Percentiles rank a stretch among this genome's conserved stretches.
Evolutionary conservation across 2,797 vertebrate genomes (phyloP).

Genomic region (Acanthurus lineatus): DNA sequence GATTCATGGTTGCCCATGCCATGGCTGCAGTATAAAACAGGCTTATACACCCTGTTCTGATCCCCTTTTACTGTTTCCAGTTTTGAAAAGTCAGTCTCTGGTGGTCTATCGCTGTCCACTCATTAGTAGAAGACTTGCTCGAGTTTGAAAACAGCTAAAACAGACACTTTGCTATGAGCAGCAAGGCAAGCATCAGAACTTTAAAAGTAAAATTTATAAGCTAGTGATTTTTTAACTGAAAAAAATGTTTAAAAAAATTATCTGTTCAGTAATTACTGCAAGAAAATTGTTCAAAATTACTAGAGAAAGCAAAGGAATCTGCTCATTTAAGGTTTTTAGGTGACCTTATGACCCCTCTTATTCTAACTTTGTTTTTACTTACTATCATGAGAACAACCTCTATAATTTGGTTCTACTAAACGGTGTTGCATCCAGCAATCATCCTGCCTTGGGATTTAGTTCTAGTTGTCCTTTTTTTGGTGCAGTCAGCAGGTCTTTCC

Average conservation of each 20-base stretch:
- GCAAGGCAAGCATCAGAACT: background rate
- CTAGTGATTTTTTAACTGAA: background rate
- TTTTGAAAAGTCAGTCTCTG: background rate
- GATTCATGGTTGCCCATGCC: background rate
- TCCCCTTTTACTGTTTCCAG: background rate
- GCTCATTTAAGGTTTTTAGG: background rate
- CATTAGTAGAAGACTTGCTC: background rate
- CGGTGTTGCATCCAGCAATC: background rate
- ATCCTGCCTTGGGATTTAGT: background rate
- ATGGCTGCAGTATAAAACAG: background rate
- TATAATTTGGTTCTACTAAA: background rate
- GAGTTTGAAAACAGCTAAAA: background rate
- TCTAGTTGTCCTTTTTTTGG: background rate
- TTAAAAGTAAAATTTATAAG: background rate
- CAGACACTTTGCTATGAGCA: background rate
- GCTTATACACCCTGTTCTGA: background rate
- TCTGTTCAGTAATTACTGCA: background rate
- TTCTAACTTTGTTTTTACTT: background rate
- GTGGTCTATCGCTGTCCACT: background rate
- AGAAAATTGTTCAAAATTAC: background rate
- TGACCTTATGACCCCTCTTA: no score
- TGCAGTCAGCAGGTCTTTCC: no score
- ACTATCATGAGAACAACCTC: background rate
- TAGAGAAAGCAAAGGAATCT: background rate
- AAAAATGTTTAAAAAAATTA: no score